Conservation (phyloP, 2,113 vertebrate species). For the Nothobranchius kuhntae region DNA sequence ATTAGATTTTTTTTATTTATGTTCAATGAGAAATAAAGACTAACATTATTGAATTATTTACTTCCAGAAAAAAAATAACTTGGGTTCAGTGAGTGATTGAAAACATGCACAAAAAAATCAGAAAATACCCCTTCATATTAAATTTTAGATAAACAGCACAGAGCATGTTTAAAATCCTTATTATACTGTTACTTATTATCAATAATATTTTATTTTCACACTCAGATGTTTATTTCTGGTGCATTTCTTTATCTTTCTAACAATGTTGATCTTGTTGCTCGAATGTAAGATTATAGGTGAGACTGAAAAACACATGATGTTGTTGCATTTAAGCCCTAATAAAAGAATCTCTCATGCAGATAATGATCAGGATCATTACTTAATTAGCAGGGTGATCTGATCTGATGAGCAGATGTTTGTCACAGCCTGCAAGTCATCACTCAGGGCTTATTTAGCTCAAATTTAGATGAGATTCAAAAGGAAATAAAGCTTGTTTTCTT, state of each 20-base stretch:
- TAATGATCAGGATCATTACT: slow-evolving; percentile 40
- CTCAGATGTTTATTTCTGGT: slow-evolving; percentile 17
- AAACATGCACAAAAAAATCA: too few relatives aligned
- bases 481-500: neutral
- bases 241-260: too few relatives aligned
- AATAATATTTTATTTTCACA: slow-evolving; percentile 28
- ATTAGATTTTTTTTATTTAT: too few relatives aligned
- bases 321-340: slow-evolving; percentile 7
- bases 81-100: too few relatives aligned
- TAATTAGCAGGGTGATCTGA: slow-evolving; percentile 64
- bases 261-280: slow-evolving; percentile 52
- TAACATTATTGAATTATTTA: too few relatives aligned
- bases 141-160: too few relatives aligned
- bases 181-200: slow-evolving; percentile 4
- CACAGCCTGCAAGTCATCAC: slow-evolving; percentile 8
- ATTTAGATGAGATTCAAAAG: neutral
- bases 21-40: too few relatives aligned
- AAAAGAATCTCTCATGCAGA: slow-evolving; percentile 29
- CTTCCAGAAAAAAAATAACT: too few relatives aligned
- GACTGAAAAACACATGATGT: slow-evolving; percentile 50
- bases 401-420: slow-evolving; percentile 53
- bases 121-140: too few relatives aligned
- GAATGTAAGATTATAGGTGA: slow-evolving; percentile 48
- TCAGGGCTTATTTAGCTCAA: slow-evolving; percentile 6
- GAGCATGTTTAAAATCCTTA: too few relatives aligned